Evolutionary conservation across 2,888 invertebrate species (phyloP), one percentile per base, ranked within the genome.

Genomic region (Lysandra bellargus): DNA sequence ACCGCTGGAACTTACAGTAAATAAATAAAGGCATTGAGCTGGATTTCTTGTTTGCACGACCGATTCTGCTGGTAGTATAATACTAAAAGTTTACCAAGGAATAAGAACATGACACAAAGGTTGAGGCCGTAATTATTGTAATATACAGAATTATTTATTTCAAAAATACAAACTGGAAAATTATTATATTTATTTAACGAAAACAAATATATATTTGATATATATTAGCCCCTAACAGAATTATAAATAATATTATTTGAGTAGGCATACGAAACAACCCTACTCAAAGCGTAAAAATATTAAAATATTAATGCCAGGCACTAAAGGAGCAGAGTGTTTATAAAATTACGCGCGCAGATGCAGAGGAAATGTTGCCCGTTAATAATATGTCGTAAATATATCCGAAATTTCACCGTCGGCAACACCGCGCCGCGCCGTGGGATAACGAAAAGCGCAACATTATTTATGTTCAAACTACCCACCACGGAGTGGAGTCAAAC

Each of bases 341-440:
- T 75, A 74, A 74, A 74, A 79, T 79, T 79, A 79, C 74, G 74
- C 30, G 76, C 77, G 44, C 82, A 83, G 82, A 81, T 81, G 81
- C 80, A 80, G 80, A 80, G 80, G 81, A 83, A 81, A 74, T 79
- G 74, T 79, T 75, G 74, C 79, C 61, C 40, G 80, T 83, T 83
- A 80, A 80, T 80, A 82, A 82, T 80, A 81, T 79, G 81, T 79
- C 81, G 80, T 82, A 82, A 82, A 82, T 82, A 81, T 80, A 78
- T 80, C 82, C 82, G 78, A 80, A 81, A 83, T 82, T 83, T 82
- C 80, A 82, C 82, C 82, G 81, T 83, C 80, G 80, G 81, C 80
- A 83, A 81, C 81, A 81, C 75, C 77, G 74, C 81, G 80, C 75
- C 73, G 74, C 81, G 80, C 75, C 73, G 74, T 81, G 75, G 79